Conservation (phyloP, 2,888 invertebrate species). For the Athalia cordata region DNA sequence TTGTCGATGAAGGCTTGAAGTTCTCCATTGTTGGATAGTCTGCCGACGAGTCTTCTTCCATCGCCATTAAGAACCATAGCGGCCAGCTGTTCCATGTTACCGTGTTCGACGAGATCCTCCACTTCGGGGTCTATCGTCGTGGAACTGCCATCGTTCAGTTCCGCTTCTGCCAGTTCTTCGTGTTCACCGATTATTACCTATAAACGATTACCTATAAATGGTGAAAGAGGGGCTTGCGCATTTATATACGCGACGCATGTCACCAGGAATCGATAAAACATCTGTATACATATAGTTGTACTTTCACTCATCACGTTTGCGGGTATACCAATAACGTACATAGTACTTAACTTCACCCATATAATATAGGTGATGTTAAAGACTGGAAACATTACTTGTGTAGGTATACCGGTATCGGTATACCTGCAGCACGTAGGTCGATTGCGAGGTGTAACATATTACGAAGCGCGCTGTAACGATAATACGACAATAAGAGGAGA, state of each 20-base stretch:
- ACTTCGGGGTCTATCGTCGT: slow-evolving; percentile 78
- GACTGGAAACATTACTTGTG: no score
- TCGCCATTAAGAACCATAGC: slow-evolving; percentile 92
- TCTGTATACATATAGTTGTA: not conserved
- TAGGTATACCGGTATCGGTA: no score
- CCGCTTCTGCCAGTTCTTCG: slow-evolving; percentile 60
- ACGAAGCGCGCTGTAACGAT: not conserved
- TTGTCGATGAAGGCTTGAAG: slow-evolving; percentile 91
- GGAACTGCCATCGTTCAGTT: slow-evolving; percentile 62
- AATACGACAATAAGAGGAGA: not conserved
- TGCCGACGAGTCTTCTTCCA: slow-evolving; percentile 84
- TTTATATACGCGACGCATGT: slow-evolving; percentile 15
- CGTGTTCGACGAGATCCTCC: slow-evolving; percentile 80
- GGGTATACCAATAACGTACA: not conserved
- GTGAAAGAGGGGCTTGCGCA: slow-evolving; percentile 55
- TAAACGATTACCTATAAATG: slow-evolving; percentile 30
- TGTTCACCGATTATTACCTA: slow-evolving; percentile 67
- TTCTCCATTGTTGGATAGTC: slow-evolving; percentile 84
- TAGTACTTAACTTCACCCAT: no score
- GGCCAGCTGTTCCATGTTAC: slow-evolving; percentile 93
- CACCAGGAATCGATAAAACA: slow-evolving; percentile 25
- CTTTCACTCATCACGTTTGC: not conserved
- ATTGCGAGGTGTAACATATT: no score
- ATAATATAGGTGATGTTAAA: no score
- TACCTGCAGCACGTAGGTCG: no score